Evolutionary conservation across 1,140 invertebrate species (phyloP).

Genomic region (Trichonephila clavata): DNA sequence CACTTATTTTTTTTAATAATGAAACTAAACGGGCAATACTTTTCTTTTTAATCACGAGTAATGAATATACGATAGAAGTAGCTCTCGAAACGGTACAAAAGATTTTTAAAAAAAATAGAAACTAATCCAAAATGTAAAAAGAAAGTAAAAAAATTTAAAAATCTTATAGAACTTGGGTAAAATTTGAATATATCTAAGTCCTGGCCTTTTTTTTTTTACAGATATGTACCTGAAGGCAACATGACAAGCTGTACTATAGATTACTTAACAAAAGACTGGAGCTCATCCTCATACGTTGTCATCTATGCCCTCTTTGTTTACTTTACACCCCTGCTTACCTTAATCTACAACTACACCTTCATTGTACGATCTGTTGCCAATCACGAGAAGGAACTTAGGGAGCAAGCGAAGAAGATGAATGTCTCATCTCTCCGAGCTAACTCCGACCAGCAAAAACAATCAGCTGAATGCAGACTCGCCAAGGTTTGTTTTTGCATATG

Average conservation of each 20-base stretch:
- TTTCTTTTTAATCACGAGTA: no score
- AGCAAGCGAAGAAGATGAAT: slow-evolving; percentile 93
- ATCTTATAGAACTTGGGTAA: no score
- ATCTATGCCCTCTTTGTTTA: slow-evolving; percentile 88
- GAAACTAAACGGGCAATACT: no score
- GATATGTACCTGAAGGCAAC: slow-evolving; percentile 93
- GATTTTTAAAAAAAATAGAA: no score
- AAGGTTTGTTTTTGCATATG: slow-evolving; percentile 82
- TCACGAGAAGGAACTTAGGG: slow-evolving; percentile 91
- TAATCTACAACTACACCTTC: slow-evolving; percentile 89
- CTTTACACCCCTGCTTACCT: slow-evolving; percentile 86
- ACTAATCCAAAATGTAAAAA: no score
- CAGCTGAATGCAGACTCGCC: slow-evolving; percentile 88
- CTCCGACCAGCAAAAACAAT: slow-evolving; percentile 85
- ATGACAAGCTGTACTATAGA: slow-evolving; percentile 93
- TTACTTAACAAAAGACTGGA: slow-evolving; percentile 86
- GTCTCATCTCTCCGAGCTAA: slow-evolving; percentile 87
- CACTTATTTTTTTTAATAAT: no score
- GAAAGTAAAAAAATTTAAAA: no score
- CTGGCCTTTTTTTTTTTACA: neutral
- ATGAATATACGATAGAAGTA: no score
- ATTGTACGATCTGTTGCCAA: slow-evolving; percentile 90
- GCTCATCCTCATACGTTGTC: slow-evolving; percentile 86
- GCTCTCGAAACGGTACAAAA: no score
- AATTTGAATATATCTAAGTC: no score